phyloP scores from a whole-genome alignment of 2,888 invertebrate species.

The Sphaerophoria taeniata region DNA sequence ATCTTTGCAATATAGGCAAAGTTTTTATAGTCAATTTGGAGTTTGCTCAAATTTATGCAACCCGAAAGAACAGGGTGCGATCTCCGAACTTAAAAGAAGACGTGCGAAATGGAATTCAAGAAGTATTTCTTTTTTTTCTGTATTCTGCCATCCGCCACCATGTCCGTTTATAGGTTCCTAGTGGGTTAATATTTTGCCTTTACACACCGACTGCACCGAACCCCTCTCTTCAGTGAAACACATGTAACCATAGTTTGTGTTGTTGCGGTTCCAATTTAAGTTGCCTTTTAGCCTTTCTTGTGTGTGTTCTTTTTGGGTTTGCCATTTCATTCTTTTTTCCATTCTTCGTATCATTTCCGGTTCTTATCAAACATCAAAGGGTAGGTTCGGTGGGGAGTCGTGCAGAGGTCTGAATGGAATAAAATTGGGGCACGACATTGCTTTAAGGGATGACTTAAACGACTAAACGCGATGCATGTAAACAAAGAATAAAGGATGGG shows the following conservation, averaged over 20 bases:
- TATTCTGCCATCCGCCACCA: conserved; percentile 23
- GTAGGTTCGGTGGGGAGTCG: conserved; percentile 6
- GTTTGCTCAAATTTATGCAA: conserved; percentile 76
- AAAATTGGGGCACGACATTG: conserved; percentile 17
- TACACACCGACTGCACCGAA: too few relatives aligned
- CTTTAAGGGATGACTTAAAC: conserved; percentile 51
- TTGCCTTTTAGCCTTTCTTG: conserved; percentile 61
- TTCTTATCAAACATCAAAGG: conserved; percentile 60
- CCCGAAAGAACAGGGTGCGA: conserved; percentile 43
- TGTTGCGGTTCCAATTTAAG: conserved; percentile 59
- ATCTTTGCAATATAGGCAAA: conserved; percentile 82
- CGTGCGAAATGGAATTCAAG: conserved; percentile 62
- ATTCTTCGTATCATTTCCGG: conserved; percentile 34
- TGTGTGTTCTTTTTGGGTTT: conserved; percentile 44
- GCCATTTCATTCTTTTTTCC: conserved; percentile 45
- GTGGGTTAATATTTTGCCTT: not conserved
- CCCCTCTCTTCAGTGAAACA: not conserved
- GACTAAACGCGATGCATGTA: conserved; percentile 65
- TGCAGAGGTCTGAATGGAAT: not conserved
- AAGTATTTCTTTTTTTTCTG: conserved; percentile 35
- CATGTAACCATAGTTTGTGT: conserved; percentile 11
- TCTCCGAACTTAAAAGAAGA: too few relatives aligned
- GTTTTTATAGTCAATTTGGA: conserved; percentile 81
- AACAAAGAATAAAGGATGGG: conserved; percentile 6
- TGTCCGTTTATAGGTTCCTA: conserved; percentile 59